Evolutionary conservation across 2,113 vertebrate genomes (phyloP).

Genomic region (Pogona vitticeps): DNA sequence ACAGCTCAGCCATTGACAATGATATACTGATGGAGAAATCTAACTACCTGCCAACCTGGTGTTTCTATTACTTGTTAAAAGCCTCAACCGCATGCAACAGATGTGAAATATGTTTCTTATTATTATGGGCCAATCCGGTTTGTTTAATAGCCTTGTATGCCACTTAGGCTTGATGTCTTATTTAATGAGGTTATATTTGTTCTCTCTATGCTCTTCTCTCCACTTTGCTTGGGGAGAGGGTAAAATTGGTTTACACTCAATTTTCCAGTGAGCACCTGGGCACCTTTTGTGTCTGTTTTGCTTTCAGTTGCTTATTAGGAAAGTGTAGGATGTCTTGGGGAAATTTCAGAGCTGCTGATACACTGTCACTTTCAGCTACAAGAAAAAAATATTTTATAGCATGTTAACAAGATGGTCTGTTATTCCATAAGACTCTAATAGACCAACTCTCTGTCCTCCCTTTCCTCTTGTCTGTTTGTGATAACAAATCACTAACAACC

Average conservation of each 20-base stretch:
- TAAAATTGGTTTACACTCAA: slow-evolving; percentile 43
- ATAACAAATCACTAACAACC: slow-evolving; percentile 26
- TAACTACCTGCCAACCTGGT: slow-evolving; percentile 58
- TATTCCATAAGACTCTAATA: slow-evolving; percentile 32
- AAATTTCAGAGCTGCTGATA: slow-evolving; percentile 52
- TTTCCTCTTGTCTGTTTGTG: slow-evolving; percentile 30
- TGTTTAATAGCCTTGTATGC: slow-evolving; percentile 73
- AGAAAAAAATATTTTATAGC: slow-evolving; percentile 49
- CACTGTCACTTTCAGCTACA: slow-evolving; percentile 33
- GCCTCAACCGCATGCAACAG: slow-evolving; percentile 68
- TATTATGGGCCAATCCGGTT: slow-evolving; percentile 75
- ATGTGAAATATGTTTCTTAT: slow-evolving; percentile 81
- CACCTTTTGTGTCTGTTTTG: neutral
- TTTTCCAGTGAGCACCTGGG: slow-evolving; percentile 45
- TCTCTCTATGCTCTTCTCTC: slow-evolving; percentile 42
- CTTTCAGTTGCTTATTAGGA: slow-evolving; percentile 36
- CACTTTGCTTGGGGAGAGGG: slow-evolving; percentile 31
- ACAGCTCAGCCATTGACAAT: slow-evolving; percentile 72
- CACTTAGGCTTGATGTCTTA: slow-evolving; percentile 68
- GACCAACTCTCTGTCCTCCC: neutral
- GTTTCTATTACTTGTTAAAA: slow-evolving; percentile 78
- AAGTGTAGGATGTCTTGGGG: slow-evolving; percentile 10
- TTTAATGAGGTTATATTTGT: slow-evolving; percentile 72
- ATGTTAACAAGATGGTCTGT: slow-evolving; percentile 43
- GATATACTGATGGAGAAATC: slow-evolving; percentile 70